Percentiles rank a stretch among this genome's conserved stretches.
phyloP scores from a whole-genome alignment of 2,113 vertebrate genomes.

The Tachuris rubrigastra region DNA sequence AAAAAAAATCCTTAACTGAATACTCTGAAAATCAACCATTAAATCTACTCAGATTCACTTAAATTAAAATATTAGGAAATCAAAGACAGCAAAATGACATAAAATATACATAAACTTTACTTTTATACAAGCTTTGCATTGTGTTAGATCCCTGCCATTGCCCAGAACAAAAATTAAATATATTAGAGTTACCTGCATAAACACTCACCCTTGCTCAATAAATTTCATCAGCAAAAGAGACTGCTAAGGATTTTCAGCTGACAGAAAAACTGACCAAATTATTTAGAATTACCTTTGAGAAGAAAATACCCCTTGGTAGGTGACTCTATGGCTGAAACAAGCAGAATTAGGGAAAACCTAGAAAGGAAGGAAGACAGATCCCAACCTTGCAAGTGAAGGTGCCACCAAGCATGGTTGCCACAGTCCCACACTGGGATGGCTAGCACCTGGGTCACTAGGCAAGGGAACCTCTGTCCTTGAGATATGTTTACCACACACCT shows the following conservation, averaged over 20 bases:
- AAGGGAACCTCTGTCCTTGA: background rate
- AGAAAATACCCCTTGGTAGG: background rate
- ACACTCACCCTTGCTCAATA: background rate
- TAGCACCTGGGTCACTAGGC: background rate
- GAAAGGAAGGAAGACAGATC: background rate
- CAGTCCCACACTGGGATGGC: fast-evolving
- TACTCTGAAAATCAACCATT: background rate
- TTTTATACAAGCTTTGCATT: background rate
- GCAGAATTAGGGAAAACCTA: background rate
- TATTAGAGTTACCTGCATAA: background rate
- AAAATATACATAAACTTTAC: background rate
- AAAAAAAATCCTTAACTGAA: background rate
- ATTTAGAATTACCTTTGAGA: background rate
- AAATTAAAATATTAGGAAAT: background rate
- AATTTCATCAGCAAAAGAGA: background rate
- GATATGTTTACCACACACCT: fast-evolving
- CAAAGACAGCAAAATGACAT: background rate
- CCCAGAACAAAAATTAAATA: background rate
- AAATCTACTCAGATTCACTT: background rate
- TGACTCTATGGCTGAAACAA: background rate
- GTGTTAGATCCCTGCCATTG: background rate
- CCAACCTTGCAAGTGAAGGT: background rate
- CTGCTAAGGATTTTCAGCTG: background rate
- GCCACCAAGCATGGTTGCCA: background rate
- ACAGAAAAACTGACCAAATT: background rate